Base-by-base conservation (phyloP, 2,797 vertebrate species). In the Rhabdophis nuchalis region DNA sequence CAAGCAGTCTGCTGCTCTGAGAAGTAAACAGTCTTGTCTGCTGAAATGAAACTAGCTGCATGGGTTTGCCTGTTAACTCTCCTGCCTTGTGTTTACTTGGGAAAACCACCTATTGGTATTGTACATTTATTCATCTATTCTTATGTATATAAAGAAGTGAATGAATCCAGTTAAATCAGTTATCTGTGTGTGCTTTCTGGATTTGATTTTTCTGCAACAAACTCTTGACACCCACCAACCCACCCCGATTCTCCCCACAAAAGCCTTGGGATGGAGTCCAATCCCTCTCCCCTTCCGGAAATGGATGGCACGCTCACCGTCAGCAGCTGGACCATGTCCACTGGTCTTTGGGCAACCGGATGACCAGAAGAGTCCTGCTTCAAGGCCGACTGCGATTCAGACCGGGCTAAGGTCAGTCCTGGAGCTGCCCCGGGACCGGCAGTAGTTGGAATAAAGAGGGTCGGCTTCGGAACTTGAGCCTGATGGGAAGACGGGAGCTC, bases 261-360 rank as follows among this genome's bases (percentile, higher is more conserved):
- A n/a, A 29, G 3, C 4, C 9, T 4, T 20, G 27, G 52, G 52
- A n/a, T 9, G 8, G 52, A 54, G 7, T 20, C 36, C 25, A 3
- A 4, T 16, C 85, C 52, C 9, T 5, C 18, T 25, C 23, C 27
- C 52, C 52, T 14, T 16, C 61, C n/a, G 5, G 16, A 3, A 10
- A 29, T 5, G 9, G 29, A 29, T 5, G 9, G 23, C 23, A 11
- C 25, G 10, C 97, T 96, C 97, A 99, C 99, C 94, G 98, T 99
- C 89, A 99, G 97, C 54, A 99, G 98, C 95, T 99, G 99, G 94
- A 99, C 99, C 98, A 98, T 99, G 94, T 99, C 99, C 95, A 99
- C 98, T 0, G 99, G 98, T 91, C 98, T 98, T 96, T 99, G 98
- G 6, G 98, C 97, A 95, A 96, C 95, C 0, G 97, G 36, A 91